phyloP scores from a whole-genome alignment of 2,113 vertebrate genomes.

The Anseranas semipalmata region DNA sequence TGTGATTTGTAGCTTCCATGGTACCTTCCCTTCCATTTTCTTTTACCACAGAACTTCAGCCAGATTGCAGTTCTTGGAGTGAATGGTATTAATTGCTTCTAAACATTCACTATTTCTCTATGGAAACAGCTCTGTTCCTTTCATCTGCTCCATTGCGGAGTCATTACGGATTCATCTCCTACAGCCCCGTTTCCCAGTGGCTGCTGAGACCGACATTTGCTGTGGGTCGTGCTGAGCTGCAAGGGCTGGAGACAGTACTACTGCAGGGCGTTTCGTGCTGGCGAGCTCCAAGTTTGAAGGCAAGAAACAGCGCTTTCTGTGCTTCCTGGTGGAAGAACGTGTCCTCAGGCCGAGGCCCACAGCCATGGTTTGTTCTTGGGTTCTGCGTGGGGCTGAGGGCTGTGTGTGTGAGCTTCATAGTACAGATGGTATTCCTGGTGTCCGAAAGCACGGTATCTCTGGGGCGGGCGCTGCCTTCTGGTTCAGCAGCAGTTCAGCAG shows the following conservation, averaged over 20 bases:
- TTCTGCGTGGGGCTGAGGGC: neutral
- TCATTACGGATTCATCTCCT: neutral
- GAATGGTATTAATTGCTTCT: neutral
- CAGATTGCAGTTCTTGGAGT: neutral
- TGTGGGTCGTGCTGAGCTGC: neutral
- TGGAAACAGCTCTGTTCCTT: neutral
- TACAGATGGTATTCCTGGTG: neutral
- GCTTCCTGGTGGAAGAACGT: neutral
- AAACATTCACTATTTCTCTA: neutral
- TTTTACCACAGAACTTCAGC: neutral
- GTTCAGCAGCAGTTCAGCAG: neutral
- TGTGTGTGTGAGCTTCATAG: neutral
- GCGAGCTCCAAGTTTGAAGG: too few species aligned
- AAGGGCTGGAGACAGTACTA: neutral
- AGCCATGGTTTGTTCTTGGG: too few species aligned
- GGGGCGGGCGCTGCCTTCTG: neutral
- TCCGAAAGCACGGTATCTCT: neutral
- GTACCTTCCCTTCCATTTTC: neutral
- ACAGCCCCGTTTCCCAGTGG: neutral
- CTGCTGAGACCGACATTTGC: neutral
- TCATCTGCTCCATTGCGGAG: fast-evolving
- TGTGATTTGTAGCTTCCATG: conserved; percentile 42
- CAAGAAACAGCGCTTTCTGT: neutral
- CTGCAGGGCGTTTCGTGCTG: too few species aligned
- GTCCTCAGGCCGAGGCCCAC: fast-evolving